These are phyloP conservation scores for Hippocampus barbouri DNA, from an alignment of 2,113 vertebrate genomes.

Conservation along the genomic window DNA sequence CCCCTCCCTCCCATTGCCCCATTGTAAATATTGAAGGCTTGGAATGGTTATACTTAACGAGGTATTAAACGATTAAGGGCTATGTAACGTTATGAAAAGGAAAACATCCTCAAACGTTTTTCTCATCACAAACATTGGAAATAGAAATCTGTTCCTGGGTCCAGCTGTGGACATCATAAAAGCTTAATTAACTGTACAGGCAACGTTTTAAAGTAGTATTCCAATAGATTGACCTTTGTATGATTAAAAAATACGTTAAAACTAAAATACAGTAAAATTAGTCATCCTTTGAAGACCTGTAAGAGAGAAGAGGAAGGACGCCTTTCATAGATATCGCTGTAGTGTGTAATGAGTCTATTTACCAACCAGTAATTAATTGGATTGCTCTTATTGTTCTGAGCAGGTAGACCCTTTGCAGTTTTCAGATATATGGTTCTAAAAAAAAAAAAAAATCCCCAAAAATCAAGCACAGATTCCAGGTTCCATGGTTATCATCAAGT, in stretches of 20 bases:
- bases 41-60: not conserved
- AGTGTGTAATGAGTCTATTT: too few species aligned
- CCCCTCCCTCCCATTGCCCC: not conserved
- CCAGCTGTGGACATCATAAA: not conserved
- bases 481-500: too few species aligned
- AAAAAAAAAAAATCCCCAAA: too few species aligned
- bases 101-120: not conserved
- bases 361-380: not conserved
- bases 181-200: not conserved
- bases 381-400: not conserved
- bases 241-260: not conserved
- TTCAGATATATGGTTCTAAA: too few species aligned
- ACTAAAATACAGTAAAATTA: not conserved
- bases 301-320: too few species aligned
- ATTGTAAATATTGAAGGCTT: not conserved
- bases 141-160: conserved; percentile 17
- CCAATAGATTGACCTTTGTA: not conserved
- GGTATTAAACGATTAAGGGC: conserved; percentile 1
- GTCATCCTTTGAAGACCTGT: not conserved
- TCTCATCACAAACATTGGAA: not conserved
- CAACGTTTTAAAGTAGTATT: not conserved
- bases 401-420: not conserved
- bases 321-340: too few species aligned
- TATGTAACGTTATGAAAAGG: not conserved
- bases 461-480: too few species aligned